These are phyloP conservation scores for Xanthia togata DNA, from an alignment of 2,888 invertebrate species.

Conservation along the genomic window DNA sequence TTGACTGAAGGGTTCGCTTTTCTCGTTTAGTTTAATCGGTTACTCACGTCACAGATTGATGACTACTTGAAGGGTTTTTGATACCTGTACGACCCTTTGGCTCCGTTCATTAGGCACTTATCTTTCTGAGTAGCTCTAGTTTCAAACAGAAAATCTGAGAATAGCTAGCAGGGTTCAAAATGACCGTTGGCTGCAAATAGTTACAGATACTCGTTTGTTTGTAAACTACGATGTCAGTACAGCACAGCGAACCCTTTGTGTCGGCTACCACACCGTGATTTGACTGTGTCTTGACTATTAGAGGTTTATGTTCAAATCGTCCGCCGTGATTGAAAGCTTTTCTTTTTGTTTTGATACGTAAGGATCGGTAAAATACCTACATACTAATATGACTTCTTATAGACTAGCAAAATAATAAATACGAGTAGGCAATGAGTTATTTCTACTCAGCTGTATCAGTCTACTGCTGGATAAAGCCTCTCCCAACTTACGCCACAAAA, in stretches of 20 bases:
- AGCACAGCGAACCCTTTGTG: constrained; percentile 44
- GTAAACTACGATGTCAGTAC: constrained; percentile 28
- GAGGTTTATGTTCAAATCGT: constrained; percentile 4
- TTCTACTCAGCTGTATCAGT: not conserved
- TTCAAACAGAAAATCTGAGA: not conserved
- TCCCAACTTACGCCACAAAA: not conserved
- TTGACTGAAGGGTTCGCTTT: constrained; percentile 26
- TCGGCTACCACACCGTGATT: constrained; percentile 26
- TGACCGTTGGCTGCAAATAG: constrained; percentile 4
- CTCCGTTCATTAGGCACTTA: constrained; percentile 21
- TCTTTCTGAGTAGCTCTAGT: constrained; percentile 1
- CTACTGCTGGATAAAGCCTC: not conserved
- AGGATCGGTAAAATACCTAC: not conserved
- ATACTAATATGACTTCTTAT: not conserved
- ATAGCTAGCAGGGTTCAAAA: not conserved
- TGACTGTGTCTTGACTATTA: constrained; percentile 6
- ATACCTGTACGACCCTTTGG: constrained; percentile 26
- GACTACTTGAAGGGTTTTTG: constrained; percentile 7
- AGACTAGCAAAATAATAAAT: not conserved
- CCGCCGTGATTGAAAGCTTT: not conserved
- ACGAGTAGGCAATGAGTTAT: not conserved
- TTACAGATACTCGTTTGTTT: constrained; percentile 31
- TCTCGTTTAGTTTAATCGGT: constrained; percentile 34
- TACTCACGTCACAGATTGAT: constrained; percentile 19
- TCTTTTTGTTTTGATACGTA: not conserved